Evolutionary conservation across 1,140 invertebrate genomes (phyloP).

Genomic region (Vanessa atalanta): DNA sequence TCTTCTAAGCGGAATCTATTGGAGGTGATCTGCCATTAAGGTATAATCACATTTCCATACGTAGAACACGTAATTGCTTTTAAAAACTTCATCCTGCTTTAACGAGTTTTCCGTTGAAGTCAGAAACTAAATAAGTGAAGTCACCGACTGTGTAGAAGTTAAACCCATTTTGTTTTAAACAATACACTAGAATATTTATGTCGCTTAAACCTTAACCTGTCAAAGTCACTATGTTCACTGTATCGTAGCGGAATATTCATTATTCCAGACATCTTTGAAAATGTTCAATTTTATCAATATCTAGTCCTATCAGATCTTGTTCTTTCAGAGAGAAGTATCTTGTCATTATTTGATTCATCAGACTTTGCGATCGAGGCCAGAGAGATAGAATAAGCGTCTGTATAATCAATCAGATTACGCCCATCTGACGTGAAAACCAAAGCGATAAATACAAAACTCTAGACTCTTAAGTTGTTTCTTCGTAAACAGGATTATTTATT

Average conservation of each 20-base stretch:
- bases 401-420: constrained; percentile 26
- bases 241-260: too few species aligned
- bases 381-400: neutral
- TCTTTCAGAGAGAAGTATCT: constrained; percentile 3
- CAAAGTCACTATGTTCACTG: too few species aligned
- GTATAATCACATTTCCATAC: neutral
- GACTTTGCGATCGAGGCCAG: constrained; percentile 9
- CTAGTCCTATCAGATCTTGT: neutral
- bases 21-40: too few species aligned
- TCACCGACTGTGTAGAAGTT: neutral
- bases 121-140: neutral
- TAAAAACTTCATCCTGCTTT: neutral
- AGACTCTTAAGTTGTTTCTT: too few species aligned
- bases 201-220: neutral
- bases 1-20: too few species aligned
- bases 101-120: neutral
- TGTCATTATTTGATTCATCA: constrained; percentile 15
- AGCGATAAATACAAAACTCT: too few species aligned
- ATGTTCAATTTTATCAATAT: too few species aligned
- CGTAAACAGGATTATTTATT: too few species aligned
- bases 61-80: neutral
- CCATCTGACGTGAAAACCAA: neutral
- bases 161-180: too few species aligned
- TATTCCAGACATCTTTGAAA: too few species aligned
- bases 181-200: too few species aligned